These are phyloP conservation scores for Heterodera schachtii DNA, from an alignment of 1,140 invertebrate genomes.

Conservation along the genomic window DNA sequence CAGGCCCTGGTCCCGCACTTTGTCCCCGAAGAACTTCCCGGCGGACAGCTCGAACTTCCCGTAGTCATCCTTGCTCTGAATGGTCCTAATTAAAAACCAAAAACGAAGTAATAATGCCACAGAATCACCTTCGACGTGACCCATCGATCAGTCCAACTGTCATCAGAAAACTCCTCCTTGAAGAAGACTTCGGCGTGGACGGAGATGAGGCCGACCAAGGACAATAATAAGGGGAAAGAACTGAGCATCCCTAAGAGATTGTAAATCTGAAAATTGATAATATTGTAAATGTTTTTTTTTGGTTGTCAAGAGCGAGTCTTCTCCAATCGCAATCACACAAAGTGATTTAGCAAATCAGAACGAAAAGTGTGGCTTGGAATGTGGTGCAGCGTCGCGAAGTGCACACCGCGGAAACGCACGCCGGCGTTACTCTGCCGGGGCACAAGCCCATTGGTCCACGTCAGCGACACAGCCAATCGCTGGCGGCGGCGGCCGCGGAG, in stretches of 20 bases:
- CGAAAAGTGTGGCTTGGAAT: too few species aligned
- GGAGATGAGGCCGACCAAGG: neutral
- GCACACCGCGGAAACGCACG: too few species aligned
- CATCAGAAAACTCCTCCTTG: conserved; percentile 62
- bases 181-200: conserved; percentile 57
- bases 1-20: conserved; percentile 86
- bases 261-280: neutral
- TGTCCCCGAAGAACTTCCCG: conserved; percentile 94
- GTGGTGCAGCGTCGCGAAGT: too few species aligned
- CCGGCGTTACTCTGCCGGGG: neutral
- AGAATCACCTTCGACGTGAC: conserved; percentile 55
- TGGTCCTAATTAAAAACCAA: neutral
- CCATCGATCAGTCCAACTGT: conserved; percentile 60
- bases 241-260: neutral
- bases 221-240: neutral
- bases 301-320: neutral
- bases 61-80: conserved; percentile 73
- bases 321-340: too few species aligned
- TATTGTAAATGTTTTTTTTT: neutral
- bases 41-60: conserved; percentile 87
- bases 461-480: neutral
- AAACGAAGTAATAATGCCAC: neutral
- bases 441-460: neutral
- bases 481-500: too few species aligned
- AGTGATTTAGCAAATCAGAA: too few species aligned